Percentiles rank a stretch among this genome's conserved stretches.
Evolutionary conservation across 1,140 invertebrate species (phyloP).

Genomic region (Drosophila nigromelanica): DNA sequence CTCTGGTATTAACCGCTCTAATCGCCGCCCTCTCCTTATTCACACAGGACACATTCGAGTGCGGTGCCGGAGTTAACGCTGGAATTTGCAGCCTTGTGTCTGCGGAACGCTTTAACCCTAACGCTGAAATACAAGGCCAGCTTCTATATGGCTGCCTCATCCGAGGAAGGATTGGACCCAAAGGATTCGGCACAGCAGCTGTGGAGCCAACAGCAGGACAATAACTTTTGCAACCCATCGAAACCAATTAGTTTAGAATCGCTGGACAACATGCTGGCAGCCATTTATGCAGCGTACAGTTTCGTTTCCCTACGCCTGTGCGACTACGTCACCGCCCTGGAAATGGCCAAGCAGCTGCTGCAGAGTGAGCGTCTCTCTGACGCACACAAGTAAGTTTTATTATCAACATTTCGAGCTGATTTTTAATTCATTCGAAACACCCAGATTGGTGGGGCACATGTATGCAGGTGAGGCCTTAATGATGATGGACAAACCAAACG

Average conservation of each 20-base stretch:
- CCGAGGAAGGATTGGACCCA: slow-evolving; percentile 83
- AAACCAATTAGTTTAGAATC: slow-evolving; percentile 80
- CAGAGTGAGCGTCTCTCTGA: slow-evolving; percentile 76
- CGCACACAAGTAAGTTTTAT: slow-evolving; percentile 65
- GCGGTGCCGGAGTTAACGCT: slow-evolving; percentile 94
- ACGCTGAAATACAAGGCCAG: slow-evolving; percentile 83
- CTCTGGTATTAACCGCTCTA: neutral
- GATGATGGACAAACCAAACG: slow-evolving; percentile 91
- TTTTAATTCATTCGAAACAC: slow-evolving; percentile 84
- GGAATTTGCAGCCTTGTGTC: slow-evolving; percentile 94
- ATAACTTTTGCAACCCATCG: slow-evolving; percentile 84
- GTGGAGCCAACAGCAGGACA: slow-evolving; percentile 80
- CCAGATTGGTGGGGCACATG: slow-evolving; percentile 93
- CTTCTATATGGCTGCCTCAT: slow-evolving; percentile 73
- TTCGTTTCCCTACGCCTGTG: slow-evolving; percentile 94
- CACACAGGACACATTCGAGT: slow-evolving; percentile 87
- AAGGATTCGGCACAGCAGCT: slow-evolving; percentile 70
- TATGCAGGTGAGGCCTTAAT: slow-evolving; percentile 96
- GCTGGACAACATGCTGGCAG: slow-evolving; percentile 86
- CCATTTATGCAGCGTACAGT: slow-evolving; percentile 90
- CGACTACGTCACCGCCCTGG: slow-evolving; percentile 92
- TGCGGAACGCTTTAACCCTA: slow-evolving; percentile 92
- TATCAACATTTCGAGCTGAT: neutral
- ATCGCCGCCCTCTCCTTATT: neutral
- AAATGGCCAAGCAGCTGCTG: slow-evolving; percentile 86